These are phyloP conservation scores for Microhierax caerulescens DNA, from an alignment of 2,797 vertebrate genomes.

Conservation along the genomic window DNA sequence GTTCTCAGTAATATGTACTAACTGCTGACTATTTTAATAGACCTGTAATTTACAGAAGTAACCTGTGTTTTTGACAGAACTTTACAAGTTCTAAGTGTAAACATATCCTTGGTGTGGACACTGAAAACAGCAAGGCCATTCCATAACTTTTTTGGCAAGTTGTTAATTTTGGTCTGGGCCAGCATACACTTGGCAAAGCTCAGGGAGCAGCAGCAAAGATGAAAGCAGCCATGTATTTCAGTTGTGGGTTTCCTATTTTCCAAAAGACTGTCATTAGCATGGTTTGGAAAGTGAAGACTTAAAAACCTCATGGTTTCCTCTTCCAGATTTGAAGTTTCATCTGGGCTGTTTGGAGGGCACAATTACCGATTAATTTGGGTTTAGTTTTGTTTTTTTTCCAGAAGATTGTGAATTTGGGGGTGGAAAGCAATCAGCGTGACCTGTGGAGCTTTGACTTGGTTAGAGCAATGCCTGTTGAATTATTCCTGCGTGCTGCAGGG, in stretches of 20 bases:
- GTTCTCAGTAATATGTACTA: neutral
- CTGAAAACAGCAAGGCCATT: neutral
- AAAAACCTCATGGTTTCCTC: neutral
- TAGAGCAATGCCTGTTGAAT: neutral
- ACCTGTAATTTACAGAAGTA: neutral
- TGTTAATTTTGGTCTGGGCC: neutral
- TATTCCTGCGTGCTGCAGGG: neutral
- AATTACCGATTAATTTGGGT: neutral
- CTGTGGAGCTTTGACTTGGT: fast-evolving
- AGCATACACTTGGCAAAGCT: neutral
- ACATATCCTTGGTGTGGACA: neutral
- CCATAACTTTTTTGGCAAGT: neutral
- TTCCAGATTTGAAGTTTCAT: neutral
- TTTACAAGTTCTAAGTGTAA: neutral
- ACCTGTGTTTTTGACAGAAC: neutral
- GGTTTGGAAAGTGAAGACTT: neutral
- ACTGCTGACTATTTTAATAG: neutral
- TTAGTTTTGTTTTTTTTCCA: neutral
- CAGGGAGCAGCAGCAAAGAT: neutral
- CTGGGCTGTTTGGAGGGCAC: neutral
- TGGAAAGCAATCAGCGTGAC: neutral
- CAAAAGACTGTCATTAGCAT: neutral
- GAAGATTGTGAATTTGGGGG: neutral
- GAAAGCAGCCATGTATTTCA: neutral
- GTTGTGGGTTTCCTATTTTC: neutral